Base-by-base conservation (phyloP, 2,113 vertebrate species). In the Girardinichthys multiradiatus region DNA sequence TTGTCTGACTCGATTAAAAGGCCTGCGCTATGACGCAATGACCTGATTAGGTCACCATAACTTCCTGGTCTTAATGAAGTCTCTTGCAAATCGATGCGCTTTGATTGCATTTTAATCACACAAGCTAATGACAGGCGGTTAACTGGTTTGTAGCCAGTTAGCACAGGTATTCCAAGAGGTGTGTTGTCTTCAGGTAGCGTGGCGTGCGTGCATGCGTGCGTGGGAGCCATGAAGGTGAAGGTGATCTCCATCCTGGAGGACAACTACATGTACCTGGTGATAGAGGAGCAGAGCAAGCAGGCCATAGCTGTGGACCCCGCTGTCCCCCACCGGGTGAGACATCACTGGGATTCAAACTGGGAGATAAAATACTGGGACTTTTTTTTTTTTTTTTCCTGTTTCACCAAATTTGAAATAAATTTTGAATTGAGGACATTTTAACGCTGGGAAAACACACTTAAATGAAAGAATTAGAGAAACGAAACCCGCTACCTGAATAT, bases 181-280 rank as follows among this genome's bases (percentile, higher is more conserved):
- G 17, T 2, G 30, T 35, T 48, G 57, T 78, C 14, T 70, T 61
- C 31, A 30, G 67, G 0, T 31, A 80, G 80, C 12, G 63, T 67
- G 24, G 45, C 54, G 48, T 11, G 26, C 81, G 80, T 78, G 74
- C 77, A 77, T 83, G 88, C 63, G 76, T 80, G 31, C 2, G 64
- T 33, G 11, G 70, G 33, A 64, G 77, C 48, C 81, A 95, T 95
- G 95, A 95, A 95, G 90, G 95, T 96, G 85, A 96, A 96, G 87
- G 95, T 96, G 76, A 95, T 96, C 60, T 95, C 95, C 4, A 94
- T 96, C 81, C 88, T 96, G 90, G 95, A 96, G 84, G 94, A 96
- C 84, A 97, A 95, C 88, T 96, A 95, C 87, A 96, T 95, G 95
- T 95, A 96, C 88, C 91, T 95, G 87, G 87, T 97, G 42, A 96